These are phyloP conservation scores for Callaeas wilsoni DNA, from an alignment of 2,113 vertebrate species.

Conservation along the genomic window DNA sequence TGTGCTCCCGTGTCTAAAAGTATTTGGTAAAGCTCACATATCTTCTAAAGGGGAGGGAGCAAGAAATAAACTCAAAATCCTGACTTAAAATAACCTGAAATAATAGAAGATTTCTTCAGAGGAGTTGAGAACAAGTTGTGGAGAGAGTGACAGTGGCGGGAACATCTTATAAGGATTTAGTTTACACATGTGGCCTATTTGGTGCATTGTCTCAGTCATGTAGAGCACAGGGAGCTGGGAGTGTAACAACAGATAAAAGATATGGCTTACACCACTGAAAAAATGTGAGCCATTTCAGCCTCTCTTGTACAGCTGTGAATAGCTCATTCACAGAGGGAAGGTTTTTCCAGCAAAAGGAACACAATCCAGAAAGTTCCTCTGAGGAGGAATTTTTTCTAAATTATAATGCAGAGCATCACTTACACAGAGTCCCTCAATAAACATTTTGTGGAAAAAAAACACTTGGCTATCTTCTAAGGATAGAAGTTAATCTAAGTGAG, in stretches of 20 bases:
- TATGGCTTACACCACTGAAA: background rate
- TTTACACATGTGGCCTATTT: conserved; percentile 8
- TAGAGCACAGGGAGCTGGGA: background rate
- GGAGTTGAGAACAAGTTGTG: background rate
- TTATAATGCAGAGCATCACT: background rate
- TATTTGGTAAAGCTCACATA: background rate
- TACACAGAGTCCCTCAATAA: background rate
- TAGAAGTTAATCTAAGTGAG: background rate
- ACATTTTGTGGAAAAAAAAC: background rate
- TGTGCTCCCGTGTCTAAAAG: background rate
- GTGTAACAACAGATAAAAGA: background rate
- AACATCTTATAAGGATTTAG: conserved; percentile 3
- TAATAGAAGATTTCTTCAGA: background rate
- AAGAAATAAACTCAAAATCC: background rate
- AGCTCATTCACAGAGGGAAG: background rate
- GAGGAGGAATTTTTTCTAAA: background rate
- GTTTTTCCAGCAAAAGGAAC: background rate
- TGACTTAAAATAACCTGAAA: background rate
- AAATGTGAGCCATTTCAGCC: background rate
- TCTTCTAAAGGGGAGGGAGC: background rate
- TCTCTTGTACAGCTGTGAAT: background rate
- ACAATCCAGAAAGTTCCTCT: background rate
- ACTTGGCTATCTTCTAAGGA: background rate
- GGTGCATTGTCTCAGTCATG: background rate
- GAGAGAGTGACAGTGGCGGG: background rate